These are phyloP conservation scores for Akabosia matsudoensis DNA, from an alignment of 1,140 invertebrate species.

Conservation along the genomic window DNA sequence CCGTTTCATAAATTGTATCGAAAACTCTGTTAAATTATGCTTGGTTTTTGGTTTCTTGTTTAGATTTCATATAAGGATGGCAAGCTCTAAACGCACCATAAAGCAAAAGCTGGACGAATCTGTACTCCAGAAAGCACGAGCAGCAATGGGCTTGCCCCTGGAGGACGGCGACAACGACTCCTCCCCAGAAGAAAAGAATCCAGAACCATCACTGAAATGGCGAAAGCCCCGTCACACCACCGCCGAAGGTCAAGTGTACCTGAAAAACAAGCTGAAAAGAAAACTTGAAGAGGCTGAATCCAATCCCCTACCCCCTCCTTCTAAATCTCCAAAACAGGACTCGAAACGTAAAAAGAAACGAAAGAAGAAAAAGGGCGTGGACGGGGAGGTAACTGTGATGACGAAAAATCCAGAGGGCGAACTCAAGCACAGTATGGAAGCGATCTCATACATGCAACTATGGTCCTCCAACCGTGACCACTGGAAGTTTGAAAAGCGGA, in stretches of 20 bases:
- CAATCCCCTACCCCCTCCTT: background rate
- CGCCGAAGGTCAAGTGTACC: background rate
- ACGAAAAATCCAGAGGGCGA: background rate
- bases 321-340: background rate
- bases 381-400: no score
- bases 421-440: constrained; percentile 15
- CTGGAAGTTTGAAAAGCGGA: constrained; percentile 74
- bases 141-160: background rate
- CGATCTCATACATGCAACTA: constrained; percentile 32
- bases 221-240: constrained; percentile 4
- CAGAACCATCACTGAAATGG: constrained; percentile 19
- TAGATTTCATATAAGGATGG: no score
- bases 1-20: background rate
- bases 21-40: background rate
- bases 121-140: background rate
- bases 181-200: background rate
- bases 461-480: constrained; percentile 66
- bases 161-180: background rate
- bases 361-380: constrained; percentile 34
- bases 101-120: constrained; percentile 7
- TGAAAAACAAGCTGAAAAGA: constrained; percentile 12
- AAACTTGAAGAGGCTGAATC: background rate
- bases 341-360: constrained; percentile 34
- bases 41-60: background rate
- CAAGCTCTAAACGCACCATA: background rate